Conservation (phyloP, 2,797 vertebrate genomes). For the Gastrophryne carolinensis region DNA sequence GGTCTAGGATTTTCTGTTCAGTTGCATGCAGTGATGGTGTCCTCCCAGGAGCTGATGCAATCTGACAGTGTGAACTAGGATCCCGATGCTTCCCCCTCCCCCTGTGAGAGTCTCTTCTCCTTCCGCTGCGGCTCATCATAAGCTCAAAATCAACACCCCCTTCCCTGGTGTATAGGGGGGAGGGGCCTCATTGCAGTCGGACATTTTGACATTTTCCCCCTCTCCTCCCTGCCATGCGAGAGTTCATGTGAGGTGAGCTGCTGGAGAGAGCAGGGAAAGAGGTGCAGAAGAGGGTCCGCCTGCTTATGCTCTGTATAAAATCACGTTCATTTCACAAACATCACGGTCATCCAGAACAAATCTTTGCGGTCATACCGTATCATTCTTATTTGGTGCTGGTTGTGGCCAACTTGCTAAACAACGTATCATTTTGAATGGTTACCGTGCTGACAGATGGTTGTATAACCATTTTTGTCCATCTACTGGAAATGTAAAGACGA, state of each 20-base stretch:
- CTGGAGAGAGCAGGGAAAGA: not conserved
- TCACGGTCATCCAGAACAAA: too few species aligned
- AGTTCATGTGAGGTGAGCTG: conserved; percentile 46
- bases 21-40: not conserved
- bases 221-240: conserved; percentile 5
- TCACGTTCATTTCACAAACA: too few species aligned
- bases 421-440: too few species aligned
- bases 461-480: too few species aligned
- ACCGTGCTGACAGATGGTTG: too few species aligned
- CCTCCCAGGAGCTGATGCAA: conserved; percentile 39
- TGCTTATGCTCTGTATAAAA: not conserved
- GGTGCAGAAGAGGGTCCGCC: not conserved
- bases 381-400: too few species aligned
- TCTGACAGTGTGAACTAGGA: conserved; percentile 21
- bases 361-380: too few species aligned
- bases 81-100: not conserved
- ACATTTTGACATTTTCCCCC: conserved; percentile 22
- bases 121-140: conserved; percentile 7
- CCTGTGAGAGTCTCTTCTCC: not conserved
- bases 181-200: conserved; percentile 33
- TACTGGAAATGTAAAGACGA: too few species aligned
- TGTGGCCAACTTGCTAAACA: too few species aligned
- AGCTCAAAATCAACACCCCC: not conserved
- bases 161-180: conserved; percentile 12
- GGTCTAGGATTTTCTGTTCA: not conserved